Evolutionary conservation across 2,797 vertebrate genomes (phyloP).

Genomic region (Setipinna tenuifilis): DNA sequence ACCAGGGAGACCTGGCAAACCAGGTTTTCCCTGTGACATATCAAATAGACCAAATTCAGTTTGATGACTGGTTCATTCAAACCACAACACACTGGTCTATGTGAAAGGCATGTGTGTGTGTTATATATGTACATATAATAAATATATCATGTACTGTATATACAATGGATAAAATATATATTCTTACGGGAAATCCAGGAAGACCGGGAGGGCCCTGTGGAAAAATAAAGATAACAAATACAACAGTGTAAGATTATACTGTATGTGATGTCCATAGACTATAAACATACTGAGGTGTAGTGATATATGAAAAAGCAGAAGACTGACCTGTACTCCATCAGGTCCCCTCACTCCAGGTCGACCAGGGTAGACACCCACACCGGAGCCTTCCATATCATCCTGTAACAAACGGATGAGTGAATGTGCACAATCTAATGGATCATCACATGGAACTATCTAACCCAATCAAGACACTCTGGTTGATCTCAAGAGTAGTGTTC

Average conservation of each 20-base stretch:
- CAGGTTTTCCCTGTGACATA: slow-evolving; percentile 75
- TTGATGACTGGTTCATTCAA: not conserved
- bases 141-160: not conserved
- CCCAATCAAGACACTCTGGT: not conserved
- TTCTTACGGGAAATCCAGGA: slow-evolving; percentile 77
- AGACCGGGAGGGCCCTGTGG: slow-evolving; percentile 81
- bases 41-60: not conserved
- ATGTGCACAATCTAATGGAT: too few relatives aligned
- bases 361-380: slow-evolving; percentile 58
- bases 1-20: slow-evolving; percentile 77
- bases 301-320: not conserved
- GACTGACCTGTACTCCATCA: slow-evolving; percentile 79
- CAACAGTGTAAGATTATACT: not conserved
- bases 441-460: not conserved
- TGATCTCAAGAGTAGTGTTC: not conserved
- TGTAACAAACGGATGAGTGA: slow-evolving; percentile 59
- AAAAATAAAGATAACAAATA: slow-evolving; percentile 34
- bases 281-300: not conserved
- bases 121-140: not conserved
- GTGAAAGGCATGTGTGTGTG: not conserved
- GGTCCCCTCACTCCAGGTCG: slow-evolving; percentile 77
- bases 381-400: slow-evolving; percentile 95
- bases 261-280: not conserved
- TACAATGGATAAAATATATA: not conserved
- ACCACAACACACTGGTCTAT: not conserved